A percentile compares a stretch with the other conserved stretches of the same genome.
Conservation (phyloP, 2,113 vertebrate genomes). For the Cricetomys ansorgei region DNA sequence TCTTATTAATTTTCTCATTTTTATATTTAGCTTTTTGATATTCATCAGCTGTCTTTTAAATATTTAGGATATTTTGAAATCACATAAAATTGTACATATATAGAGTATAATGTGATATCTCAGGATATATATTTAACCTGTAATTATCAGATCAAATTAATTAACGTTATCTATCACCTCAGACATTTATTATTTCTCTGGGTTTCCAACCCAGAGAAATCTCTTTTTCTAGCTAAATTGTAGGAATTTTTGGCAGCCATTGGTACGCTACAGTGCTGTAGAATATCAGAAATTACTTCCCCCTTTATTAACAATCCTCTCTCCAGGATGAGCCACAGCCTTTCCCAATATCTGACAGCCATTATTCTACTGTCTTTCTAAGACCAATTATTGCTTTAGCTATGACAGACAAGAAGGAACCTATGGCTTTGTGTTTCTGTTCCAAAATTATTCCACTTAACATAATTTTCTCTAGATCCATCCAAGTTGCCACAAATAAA, state of each 20-base stretch:
- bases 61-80: background rate
- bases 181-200: background rate
- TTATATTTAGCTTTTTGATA: background rate
- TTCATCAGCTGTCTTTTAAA: background rate
- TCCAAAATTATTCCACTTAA: background rate
- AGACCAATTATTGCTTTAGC: background rate
- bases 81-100: background rate
- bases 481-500: background rate
- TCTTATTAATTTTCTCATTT: background rate
- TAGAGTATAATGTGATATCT: background rate
- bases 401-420: background rate
- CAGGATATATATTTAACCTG: background rate
- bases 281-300: background rate
- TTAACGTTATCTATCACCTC: background rate
- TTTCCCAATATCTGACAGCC: background rate
- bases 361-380: background rate
- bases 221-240: background rate
- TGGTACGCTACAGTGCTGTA: background rate
- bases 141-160: background rate
- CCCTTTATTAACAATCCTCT: background rate
- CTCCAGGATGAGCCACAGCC: accelerated
- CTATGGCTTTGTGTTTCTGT: background rate
- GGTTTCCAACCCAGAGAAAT: background rate
- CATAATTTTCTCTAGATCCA: background rate
- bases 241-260: background rate